A percentile compares a stretch with the other conserved stretches of the same genome.
These are phyloP conservation scores for Halyomorpha halys DNA, from an alignment of 1,140 invertebrate species.

Conservation along the genomic window DNA sequence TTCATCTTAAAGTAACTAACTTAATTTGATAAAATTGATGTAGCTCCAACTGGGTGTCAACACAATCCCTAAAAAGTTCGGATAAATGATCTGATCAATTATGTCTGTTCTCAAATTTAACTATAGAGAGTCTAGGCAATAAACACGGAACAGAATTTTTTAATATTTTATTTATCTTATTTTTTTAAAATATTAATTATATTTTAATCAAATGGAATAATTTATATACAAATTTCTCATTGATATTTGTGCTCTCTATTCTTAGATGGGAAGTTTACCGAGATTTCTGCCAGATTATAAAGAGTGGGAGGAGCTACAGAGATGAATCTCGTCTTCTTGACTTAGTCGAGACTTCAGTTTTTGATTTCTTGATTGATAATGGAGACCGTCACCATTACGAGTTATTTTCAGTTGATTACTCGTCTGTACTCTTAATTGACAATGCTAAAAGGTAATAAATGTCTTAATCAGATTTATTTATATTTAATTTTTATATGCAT, in stretches of 20 bases:
- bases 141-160: too few relatives aligned
- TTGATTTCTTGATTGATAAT: constrained; percentile 91
- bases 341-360: constrained; percentile 75
- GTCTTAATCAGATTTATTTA: not conserved
- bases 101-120: too few relatives aligned
- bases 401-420: constrained; percentile 47
- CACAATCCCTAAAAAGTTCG: too few relatives aligned
- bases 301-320: constrained; percentile 33
- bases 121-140: too few relatives aligned
- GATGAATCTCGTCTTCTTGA: constrained; percentile 56
- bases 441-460: constrained; percentile 71
- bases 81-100: too few relatives aligned
- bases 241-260: not conserved
- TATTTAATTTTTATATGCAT: not conserved
- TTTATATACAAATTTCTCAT: constrained; percentile 18
- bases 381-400: constrained; percentile 91
- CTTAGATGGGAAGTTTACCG: constrained; percentile 65
- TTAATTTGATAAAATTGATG: too few relatives aligned
- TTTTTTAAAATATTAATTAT: constrained; percentile 7
- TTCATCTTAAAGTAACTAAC: too few relatives aligned
- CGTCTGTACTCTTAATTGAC: constrained; percentile 71
- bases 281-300: constrained; percentile 65
- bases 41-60: too few relatives aligned
- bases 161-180: not conserved
- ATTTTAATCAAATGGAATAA: too few relatives aligned